These are phyloP conservation scores for Antennarius striatus DNA, from an alignment of 2,113 vertebrate species.

Conservation along the genomic window DNA sequence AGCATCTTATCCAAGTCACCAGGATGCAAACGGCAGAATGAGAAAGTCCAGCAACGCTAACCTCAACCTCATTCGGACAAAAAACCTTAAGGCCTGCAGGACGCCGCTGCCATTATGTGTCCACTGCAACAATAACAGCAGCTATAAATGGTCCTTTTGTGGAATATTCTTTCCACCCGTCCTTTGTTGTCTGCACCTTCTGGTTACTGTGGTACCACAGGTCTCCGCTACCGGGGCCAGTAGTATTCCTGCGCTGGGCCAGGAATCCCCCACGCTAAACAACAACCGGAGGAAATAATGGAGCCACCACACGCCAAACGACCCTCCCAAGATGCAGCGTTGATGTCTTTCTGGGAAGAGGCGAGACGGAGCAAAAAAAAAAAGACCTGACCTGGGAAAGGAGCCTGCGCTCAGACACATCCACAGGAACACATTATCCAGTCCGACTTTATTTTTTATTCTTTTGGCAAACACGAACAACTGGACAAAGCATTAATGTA, in stretches of 20 bases:
- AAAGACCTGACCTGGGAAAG: constrained; percentile 62
- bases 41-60: constrained; percentile 40
- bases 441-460: constrained; percentile 72
- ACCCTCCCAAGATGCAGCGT: constrained; percentile 57
- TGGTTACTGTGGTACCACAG: constrained; percentile 56
- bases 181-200: constrained; percentile 63
- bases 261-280: constrained; percentile 61
- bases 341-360: constrained; percentile 60
- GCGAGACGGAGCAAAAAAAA: constrained; percentile 22
- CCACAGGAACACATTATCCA: constrained; percentile 45
- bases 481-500: constrained; percentile 81
- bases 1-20: constrained; percentile 55
- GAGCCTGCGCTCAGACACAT: constrained; percentile 24
- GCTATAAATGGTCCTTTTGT: constrained; percentile 66
- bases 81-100: constrained; percentile 55
- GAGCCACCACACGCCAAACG: constrained; percentile 52
- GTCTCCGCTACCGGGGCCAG: constrained; percentile 53
- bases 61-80: constrained; percentile 46
- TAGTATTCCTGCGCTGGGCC: constrained; percentile 57
- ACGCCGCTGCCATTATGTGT: constrained; percentile 57
- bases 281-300: constrained; percentile 64
- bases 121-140: constrained; percentile 57
- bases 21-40: constrained; percentile 58
- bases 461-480: constrained; percentile 75
- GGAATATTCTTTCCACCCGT: constrained; percentile 50